Percentiles rank a stretch among this genome's conserved stretches.
phyloP scores from a whole-genome alignment of 2,888 invertebrate species.

The Trimorus sp. region DNA sequence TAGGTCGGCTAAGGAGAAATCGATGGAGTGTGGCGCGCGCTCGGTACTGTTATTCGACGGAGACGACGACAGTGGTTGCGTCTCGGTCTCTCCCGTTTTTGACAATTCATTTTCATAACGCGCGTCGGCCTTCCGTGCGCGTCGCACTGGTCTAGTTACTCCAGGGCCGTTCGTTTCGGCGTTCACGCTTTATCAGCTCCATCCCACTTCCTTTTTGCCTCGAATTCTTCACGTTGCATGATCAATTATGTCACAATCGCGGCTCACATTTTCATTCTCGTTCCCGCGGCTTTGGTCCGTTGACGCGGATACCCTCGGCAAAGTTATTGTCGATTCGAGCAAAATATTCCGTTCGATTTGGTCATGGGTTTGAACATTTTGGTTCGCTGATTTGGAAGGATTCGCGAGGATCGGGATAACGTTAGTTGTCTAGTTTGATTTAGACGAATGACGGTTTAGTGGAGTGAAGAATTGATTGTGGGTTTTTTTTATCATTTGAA shows the following conservation, averaged over 20 bases:
- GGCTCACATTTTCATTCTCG: neutral
- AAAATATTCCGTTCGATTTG: too few relatives aligned
- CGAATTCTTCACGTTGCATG: slow-evolving; percentile 34
- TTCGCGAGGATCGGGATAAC: too few relatives aligned
- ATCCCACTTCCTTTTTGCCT: slow-evolving; percentile 12
- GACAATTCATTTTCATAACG: slow-evolving; percentile 43
- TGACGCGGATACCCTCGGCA: too few relatives aligned
- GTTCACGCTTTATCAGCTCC: slow-evolving; percentile 33
- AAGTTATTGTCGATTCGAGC: too few relatives aligned
- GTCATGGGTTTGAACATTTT: too few relatives aligned
- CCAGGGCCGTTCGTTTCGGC: slow-evolving; percentile 31
- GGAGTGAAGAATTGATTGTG: too few relatives aligned
- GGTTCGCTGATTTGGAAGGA: too few relatives aligned
- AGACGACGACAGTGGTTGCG: slow-evolving; percentile 7
- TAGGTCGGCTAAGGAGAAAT: slow-evolving; percentile 47
- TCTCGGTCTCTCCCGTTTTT: slow-evolving; percentile 23
- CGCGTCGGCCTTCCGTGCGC: slow-evolving; percentile 23
- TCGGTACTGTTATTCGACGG: slow-evolving; percentile 49
- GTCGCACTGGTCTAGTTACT: slow-evolving; percentile 44
- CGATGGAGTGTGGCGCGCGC: slow-evolving; percentile 25
- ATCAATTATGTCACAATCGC: slow-evolving; percentile 34
- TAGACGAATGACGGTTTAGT: too few relatives aligned
- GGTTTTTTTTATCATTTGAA: too few relatives aligned
- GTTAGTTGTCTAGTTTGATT: too few relatives aligned
- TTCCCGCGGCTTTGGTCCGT: too few relatives aligned